A percentile compares a stretch with the other conserved stretches of the same genome.
Evolutionary conservation across 2,113 vertebrate genomes (phyloP).

Genomic region (Falco punctatus): DNA sequence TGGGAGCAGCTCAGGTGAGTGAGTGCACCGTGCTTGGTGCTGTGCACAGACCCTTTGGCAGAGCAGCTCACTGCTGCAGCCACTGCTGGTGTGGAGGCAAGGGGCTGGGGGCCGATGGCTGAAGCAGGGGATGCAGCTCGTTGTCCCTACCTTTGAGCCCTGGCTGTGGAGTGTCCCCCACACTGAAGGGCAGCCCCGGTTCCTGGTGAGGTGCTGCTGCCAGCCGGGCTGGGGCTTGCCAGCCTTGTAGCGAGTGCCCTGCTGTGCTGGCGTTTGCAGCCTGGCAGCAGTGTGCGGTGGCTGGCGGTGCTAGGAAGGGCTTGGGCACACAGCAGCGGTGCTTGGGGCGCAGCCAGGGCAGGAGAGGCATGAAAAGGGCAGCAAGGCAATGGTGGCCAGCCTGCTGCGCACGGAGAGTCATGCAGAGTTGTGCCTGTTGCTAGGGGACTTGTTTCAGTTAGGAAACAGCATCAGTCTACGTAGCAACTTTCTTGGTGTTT

Average conservation of each 20-base stretch:
- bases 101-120: not conserved
- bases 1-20: not conserved
- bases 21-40: not conserved
- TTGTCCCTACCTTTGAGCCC: not conserved
- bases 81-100: accelerated
- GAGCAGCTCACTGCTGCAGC: not conserved
- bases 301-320: not conserved
- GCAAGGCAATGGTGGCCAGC: not conserved
- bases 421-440: not conserved
- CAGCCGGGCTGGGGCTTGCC: not conserved
- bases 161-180: not conserved
- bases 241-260: accelerated
- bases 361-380: not conserved
- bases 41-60: accelerated
- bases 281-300: not conserved
- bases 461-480: not conserved
- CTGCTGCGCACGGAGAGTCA: accelerated
- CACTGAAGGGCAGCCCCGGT: not conserved
- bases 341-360: not conserved
- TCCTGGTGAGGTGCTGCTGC: not conserved
- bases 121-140: not conserved
- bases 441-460: not conserved
- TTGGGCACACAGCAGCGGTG: not conserved
- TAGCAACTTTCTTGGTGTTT: not conserved
- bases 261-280: not conserved